Base-by-base conservation (phyloP, 2,113 vertebrate species). In the Azemiops feae region DNA sequence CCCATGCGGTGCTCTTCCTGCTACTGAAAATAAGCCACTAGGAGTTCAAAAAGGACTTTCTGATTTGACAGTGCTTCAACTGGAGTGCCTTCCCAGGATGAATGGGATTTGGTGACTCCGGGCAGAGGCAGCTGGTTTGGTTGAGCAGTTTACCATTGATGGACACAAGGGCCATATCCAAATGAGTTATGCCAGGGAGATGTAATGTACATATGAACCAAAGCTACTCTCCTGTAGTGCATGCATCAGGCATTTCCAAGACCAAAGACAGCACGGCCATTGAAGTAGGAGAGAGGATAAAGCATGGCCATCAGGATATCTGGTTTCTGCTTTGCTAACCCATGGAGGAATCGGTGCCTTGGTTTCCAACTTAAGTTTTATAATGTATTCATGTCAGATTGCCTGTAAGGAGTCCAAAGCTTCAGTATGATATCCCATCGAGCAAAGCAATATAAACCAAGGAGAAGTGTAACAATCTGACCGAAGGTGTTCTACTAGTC, bases 171-270 rank as follows among this genome's bases (percentile, higher is more conserved):
- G 54, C 30, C 89, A 50, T 45, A 39, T 89, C 55, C 43, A 86
- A 57, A 34, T 85, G 88, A 23, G 50, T 86, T 85, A 52, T 91
- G 89, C 92, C 52, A 81, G 90, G 90, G 90, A 93, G 69, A 60
- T 53, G 55, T 93, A 93, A 91, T 92, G 90, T 91, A 89, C 50
- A 92, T 89, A 86, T 91, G 52, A 91, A 91, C 93, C 93, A 93
- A 91, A 91, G 93, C 86, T 88, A 88, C 60, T 93, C 58, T 81
- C 90, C 54, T 60, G 11, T 85, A 85, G 69, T 64, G 91, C 53
- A 43, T 64, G 87, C n/a, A 25, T 58, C 69, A 93, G 87, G 57
- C 8, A 58, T 69, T 52, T 91, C 69, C 45, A 34, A 60, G 60
- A 81, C 52, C 85, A 91, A 91, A 92, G 91, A 86, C 10, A 54